These are phyloP conservation scores for Eristalis intricaria DNA, from an alignment of 2,888 invertebrate species.

Conservation along the genomic window DNA sequence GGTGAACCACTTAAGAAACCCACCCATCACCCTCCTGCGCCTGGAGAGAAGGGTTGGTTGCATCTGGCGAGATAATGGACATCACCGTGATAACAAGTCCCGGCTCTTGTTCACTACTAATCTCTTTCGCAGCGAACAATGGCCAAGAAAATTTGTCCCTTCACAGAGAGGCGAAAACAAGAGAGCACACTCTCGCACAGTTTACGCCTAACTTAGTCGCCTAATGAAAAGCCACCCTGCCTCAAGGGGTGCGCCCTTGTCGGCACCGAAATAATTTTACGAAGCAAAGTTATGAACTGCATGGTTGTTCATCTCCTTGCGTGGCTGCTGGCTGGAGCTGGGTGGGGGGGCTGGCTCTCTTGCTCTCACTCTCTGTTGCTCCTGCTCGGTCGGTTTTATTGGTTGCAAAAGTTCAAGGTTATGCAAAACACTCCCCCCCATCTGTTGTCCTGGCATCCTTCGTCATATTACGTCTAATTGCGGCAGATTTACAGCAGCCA, in stretches of 20 bases:
- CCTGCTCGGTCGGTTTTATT: conserved; percentile 30
- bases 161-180: conserved; percentile 16
- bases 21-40: background rate
- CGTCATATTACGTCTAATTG: conserved; percentile 66
- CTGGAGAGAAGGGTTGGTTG: background rate
- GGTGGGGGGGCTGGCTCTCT: background rate
- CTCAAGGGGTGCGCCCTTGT: conserved; percentile 28
- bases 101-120: conserved; percentile 56
- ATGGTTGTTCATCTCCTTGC: background rate
- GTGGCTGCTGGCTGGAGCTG: background rate
- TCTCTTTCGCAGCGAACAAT: conserved; percentile 31
- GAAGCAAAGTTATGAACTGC: conserved; percentile 43
- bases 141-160: conserved; percentile 35
- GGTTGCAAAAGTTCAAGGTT: conserved; percentile 68
- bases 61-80: conserved; percentile 14
- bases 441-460: conserved; percentile 11
- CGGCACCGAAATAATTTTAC: conserved; percentile 44
- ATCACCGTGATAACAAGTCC: conserved; percentile 49
- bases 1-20: background rate
- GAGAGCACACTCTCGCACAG: conserved; percentile 9
- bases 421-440: conserved; percentile 33
- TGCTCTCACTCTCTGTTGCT: background rate
- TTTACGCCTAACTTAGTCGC: conserved; percentile 55
- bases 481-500: conserved; percentile 65
- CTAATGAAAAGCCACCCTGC: conserved; percentile 67